Evolutionary conservation across 2,888 invertebrate species (phyloP), one percentile per base, ranked within the genome.

Genomic region (Nomada ferruginata): DNA sequence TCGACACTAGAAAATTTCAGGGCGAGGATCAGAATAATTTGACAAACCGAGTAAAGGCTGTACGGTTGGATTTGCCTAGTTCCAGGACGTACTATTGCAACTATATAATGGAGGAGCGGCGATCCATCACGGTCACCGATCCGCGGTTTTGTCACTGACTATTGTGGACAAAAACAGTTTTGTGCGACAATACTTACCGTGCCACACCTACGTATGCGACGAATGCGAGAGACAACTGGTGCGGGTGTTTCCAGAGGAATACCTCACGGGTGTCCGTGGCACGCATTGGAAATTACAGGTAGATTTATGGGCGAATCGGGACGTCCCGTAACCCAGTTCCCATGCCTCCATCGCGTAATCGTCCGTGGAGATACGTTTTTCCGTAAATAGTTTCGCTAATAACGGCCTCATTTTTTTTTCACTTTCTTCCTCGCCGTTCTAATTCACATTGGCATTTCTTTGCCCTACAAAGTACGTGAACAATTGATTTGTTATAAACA

Each of bases 151-250:
- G 79, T 85, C 79, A 76, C 55, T 44, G 65, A 59, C 82, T 57
- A 88, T 89, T 90, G 89, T 87, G 64, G 74, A 84, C 76, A 76
- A 86, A 68, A 90, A 87, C 87, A 83, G 85, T 86, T 85, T 81
- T 75, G 68, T 57, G 57, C 82, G 78, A 89, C 89, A 89, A 90
- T 89, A 87, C 86, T 87, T 82, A 86, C 70, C 82, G 82, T 73
- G 84, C 85, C 87, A 82, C 84, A 84, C 88, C 86, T 76, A 85
- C 84, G 82, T 71, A 52, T 82, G 63, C 47, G 47, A 15, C 70
- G 70, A 60, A 70, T 60, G 57, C 70, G 29, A 70, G 66, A 66
- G 63, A 59, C 69, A 79, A 78, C 84, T 69, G 74, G 73, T 59
- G 76, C 79, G 65, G 72, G 76, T 44, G 71, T 76, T 83, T 76